Conservation (phyloP, 2,888 invertebrate species). For the Notodonta ziczac region DNA sequence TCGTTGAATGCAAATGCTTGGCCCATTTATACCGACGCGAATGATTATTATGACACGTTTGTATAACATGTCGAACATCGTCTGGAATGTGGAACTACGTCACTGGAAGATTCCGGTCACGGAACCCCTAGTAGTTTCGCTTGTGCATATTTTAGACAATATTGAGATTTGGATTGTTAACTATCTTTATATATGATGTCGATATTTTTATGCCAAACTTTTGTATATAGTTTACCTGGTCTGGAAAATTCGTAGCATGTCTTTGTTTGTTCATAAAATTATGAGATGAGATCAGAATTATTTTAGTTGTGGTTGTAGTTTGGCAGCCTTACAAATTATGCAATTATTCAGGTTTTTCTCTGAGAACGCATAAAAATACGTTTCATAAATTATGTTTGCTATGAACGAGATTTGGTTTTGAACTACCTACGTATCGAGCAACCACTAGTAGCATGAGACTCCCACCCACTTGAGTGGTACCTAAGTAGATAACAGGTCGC, state of each 20-base stretch:
- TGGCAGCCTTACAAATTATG: constrained; percentile 2
- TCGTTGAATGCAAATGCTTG: constrained; percentile 64
- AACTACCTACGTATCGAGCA: constrained; percentile 19
- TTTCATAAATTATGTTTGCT: constrained; percentile 6
- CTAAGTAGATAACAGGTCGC: constrained; percentile 29
- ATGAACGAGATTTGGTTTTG: constrained; percentile 21
- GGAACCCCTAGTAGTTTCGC: background rate
- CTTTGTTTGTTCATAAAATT: background rate
- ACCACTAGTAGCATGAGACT: constrained; percentile 30
- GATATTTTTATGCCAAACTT: too few species aligned
- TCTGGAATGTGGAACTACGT: constrained; percentile 1
- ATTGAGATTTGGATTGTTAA: too few species aligned
- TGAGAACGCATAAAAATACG: constrained; percentile 1
- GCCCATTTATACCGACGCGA: constrained; percentile 58
- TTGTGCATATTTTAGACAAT: too few species aligned
- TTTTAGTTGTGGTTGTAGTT: background rate
- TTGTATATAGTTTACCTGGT: too few species aligned
- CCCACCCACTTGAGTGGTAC: constrained; percentile 33
- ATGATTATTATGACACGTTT: constrained; percentile 34
- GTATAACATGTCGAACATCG: constrained; percentile 34
- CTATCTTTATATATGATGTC: too few species aligned
- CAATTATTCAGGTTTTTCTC: constrained; percentile 4
- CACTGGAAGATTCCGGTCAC: background rate
- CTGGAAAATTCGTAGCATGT: background rate
- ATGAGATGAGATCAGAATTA: background rate